Evolutionary conservation across 1,140 invertebrate genomes (phyloP).

Genomic region (Anthonomus grandis): DNA sequence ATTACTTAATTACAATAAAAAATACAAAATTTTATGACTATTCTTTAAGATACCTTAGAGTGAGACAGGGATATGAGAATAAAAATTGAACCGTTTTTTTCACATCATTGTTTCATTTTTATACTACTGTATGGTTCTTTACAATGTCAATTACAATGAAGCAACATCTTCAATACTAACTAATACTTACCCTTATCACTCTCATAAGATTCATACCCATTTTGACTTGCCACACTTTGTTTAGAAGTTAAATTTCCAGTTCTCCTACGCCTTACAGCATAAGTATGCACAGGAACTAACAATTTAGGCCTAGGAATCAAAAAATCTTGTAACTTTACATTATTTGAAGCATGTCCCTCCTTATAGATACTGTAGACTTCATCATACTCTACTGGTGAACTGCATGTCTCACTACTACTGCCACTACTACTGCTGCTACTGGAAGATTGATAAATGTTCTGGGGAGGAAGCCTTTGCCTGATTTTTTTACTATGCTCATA

Average conservation of each 20-base stretch:
- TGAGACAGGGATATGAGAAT: too few relatives aligned
- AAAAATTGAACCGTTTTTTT: too few relatives aligned
- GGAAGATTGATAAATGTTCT: constrained; percentile 39
- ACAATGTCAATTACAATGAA: too few relatives aligned
- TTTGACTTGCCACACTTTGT: constrained; percentile 17
- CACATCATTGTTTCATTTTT: too few relatives aligned
- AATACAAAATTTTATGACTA: too few relatives aligned
- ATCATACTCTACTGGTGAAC: constrained; percentile 3
- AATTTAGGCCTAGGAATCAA: constrained; percentile 77
- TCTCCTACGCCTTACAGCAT: constrained; percentile 69
- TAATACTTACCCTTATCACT: neutral
- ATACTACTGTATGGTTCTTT: too few relatives aligned
- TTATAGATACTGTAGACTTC: constrained; percentile 45
- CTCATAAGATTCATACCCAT: neutral
- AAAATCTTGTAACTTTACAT: too few relatives aligned
- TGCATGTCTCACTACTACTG: constrained; percentile 12
- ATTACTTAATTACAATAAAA: too few relatives aligned
- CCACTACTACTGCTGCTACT: constrained; percentile 14
- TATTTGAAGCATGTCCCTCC: constrained; percentile 40
- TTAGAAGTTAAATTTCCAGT: constrained; percentile 62
- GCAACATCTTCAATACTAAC: too few relatives aligned
- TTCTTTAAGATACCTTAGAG: too few relatives aligned
- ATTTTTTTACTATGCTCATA: constrained; percentile 40
- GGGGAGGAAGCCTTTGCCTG: constrained; percentile 42
- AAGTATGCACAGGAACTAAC: constrained; percentile 83